phyloP scores from a whole-genome alignment of 2,113 vertebrate genomes.

The Leucoraja erinaceus region DNA sequence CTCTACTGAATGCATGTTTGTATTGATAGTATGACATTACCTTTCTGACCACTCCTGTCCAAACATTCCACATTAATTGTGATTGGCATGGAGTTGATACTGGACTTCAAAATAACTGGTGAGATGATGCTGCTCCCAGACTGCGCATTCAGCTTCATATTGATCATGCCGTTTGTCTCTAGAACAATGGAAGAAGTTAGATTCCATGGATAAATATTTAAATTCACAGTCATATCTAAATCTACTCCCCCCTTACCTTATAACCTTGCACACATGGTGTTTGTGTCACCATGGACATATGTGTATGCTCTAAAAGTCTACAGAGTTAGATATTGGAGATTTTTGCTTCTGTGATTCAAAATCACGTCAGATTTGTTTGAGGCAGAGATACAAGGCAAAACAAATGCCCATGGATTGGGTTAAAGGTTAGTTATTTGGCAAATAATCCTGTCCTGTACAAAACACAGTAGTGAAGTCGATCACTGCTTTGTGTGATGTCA shows the following conservation, averaged over 20 bases:
- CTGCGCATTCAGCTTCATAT: neutral
- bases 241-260: neutral
- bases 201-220: neutral
- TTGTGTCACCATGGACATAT: neutral
- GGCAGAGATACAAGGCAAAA: neutral
- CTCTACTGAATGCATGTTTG: neutral
- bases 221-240: no score
- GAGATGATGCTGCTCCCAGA: slow-evolving; percentile 9
- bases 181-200: neutral
- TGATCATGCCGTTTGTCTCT: neutral
- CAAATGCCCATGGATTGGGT: neutral
- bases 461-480: no score
- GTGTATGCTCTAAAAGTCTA: no score
- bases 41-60: neutral
- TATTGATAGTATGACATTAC: neutral
- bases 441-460: no score
- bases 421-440: neutral
- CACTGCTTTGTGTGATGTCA: no score
- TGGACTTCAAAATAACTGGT: slow-evolving; percentile 14
- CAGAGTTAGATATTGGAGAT: no score
- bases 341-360: no score
- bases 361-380: no score
- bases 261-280: neutral
- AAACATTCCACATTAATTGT: neutral
- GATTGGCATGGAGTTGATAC: neutral